These are phyloP conservation scores for Grallaria varia DNA, from an alignment of 2,113 vertebrate species.

Conservation along the genomic window DNA sequence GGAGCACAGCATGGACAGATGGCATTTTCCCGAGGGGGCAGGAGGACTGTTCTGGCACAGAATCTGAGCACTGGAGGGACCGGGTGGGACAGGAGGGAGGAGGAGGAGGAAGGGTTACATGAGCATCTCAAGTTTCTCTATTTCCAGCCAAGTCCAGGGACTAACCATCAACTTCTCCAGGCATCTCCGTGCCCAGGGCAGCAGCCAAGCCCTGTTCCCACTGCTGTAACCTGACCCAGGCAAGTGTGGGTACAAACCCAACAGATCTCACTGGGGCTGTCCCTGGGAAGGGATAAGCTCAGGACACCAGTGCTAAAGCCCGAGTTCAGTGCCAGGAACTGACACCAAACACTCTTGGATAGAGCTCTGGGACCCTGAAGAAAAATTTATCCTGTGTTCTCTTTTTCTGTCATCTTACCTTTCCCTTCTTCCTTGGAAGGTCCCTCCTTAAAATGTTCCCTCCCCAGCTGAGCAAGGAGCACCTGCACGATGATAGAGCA, in stretches of 20 bases:
- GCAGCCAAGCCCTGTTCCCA: neutral
- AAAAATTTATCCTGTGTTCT: accelerated
- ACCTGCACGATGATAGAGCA: neutral
- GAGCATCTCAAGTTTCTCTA: conserved; percentile 1
- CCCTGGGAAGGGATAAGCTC: neutral
- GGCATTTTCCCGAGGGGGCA: conserved; percentile 40
- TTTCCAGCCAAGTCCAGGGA: neutral
- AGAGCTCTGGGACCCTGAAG: neutral
- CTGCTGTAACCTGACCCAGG: neutral
- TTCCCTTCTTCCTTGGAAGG: neutral
- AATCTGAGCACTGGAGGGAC: neutral
- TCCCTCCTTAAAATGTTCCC: neutral
- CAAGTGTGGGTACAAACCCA: neutral
- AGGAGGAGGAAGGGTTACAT: neutral
- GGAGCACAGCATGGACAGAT: neutral
- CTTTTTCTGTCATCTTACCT: neutral
- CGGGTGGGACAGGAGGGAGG: neutral
- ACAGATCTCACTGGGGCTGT: neutral
- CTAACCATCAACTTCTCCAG: neutral
- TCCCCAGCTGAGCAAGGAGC: neutral
- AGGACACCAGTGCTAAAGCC: neutral
- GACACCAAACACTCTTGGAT: neutral
- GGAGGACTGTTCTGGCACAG: neutral
- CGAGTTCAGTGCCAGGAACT: accelerated
- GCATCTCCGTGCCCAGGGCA: neutral